Conservation (phyloP, 2,113 vertebrate species). For the Isurus oxyrinchus region DNA sequence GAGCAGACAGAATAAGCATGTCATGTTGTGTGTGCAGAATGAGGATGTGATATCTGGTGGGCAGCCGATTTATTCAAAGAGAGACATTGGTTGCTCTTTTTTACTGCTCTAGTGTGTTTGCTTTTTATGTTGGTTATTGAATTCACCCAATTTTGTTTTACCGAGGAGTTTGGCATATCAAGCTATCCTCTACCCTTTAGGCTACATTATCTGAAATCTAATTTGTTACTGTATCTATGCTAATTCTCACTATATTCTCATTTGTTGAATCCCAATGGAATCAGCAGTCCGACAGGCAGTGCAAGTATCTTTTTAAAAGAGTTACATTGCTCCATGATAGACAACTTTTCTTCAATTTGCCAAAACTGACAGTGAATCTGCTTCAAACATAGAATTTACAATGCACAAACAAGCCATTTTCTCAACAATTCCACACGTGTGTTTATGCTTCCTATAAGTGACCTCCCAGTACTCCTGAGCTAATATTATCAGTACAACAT, state of each 20-base stretch:
- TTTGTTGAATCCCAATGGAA: background rate
- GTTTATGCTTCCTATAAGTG: too few species aligned
- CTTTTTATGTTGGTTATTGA: background rate
- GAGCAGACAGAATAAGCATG: background rate
- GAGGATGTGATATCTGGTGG: background rate
- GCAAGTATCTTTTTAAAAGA: background rate
- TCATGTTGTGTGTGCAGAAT: too few species aligned
- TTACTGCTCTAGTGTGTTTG: background rate
- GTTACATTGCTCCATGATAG: background rate
- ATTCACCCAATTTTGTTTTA: background rate
- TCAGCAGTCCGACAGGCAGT: background rate
- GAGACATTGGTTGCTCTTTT: background rate
- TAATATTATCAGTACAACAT: background rate
- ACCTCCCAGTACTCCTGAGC: background rate
- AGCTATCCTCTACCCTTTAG: background rate
- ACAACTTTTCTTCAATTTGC: background rate
- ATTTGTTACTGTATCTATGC: background rate
- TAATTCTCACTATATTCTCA: background rate
- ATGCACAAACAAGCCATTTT: background rate
- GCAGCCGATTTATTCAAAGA: background rate
- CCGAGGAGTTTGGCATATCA: background rate
- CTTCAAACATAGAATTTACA: background rate
- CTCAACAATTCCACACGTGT: background rate
- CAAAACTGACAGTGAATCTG: background rate
- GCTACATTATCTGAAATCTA: background rate